These are phyloP conservation scores for Tetropium fuscum DNA, from an alignment of 2,888 invertebrate species.

Conservation along the genomic window DNA sequence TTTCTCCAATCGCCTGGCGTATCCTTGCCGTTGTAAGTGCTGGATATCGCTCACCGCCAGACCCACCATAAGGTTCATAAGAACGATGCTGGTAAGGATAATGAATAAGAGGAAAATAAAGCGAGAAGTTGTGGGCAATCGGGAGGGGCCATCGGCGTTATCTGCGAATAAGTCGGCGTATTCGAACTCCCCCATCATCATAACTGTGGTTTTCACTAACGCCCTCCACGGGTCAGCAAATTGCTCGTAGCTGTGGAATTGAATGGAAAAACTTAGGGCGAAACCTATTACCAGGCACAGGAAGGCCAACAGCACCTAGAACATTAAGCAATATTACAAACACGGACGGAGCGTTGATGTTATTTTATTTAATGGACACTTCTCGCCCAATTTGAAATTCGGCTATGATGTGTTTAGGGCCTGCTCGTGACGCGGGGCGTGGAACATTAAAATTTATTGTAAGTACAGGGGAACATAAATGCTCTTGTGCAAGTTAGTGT, in stretches of 20 bases:
- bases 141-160: slow-evolving; percentile 33
- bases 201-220: slow-evolving; percentile 68
- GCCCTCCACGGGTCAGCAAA: slow-evolving; percentile 64
- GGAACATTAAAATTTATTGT: not conserved
- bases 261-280: slow-evolving; percentile 69
- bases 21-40: slow-evolving; percentile 57
- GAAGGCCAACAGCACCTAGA: slow-evolving; percentile 68
- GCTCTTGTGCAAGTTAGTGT: not conserved
- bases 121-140: slow-evolving; percentile 54
- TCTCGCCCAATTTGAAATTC: slow-evolving; percentile 1
- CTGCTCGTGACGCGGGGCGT: not conserved
- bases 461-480: not conserved
- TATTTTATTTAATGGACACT: slow-evolving; percentile 9
- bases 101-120: slow-evolving; percentile 68
- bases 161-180: slow-evolving; percentile 64
- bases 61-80: slow-evolving; percentile 71
- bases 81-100: slow-evolving; percentile 68
- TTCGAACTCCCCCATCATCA: slow-evolving; percentile 72
- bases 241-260: slow-evolving; percentile 65
- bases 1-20: slow-evolving; percentile 59
- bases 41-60: slow-evolving; percentile 70
- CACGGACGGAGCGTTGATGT: not conserved
- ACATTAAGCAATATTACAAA: slow-evolving; percentile 21
- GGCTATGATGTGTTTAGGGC: slow-evolving; percentile 1
- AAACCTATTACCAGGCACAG: slow-evolving; percentile 70